A percentile compares a stretch with the other conserved stretches of the same genome.
phyloP scores from a whole-genome alignment of 2,888 invertebrate species.

The Drosophila mercatorum region DNA sequence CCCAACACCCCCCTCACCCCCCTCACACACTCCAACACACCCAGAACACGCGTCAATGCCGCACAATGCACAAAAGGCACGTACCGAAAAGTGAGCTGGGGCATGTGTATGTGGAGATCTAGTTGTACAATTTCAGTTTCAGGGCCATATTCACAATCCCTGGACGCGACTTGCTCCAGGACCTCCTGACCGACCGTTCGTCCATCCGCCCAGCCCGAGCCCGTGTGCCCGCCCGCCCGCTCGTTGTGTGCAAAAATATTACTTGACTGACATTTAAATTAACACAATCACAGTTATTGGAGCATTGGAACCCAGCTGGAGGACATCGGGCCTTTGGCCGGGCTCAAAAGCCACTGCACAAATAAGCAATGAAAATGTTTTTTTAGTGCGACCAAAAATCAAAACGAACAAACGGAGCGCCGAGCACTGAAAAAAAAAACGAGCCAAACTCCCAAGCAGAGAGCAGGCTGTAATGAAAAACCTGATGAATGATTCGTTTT shows the following conservation, averaged over 20 bases:
- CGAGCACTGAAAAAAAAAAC: conserved; percentile 12
- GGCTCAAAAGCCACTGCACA: conserved; percentile 51
- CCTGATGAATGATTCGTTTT: conserved; percentile 63
- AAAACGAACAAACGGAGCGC: conserved; percentile 37
- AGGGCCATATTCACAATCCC: conserved; percentile 34
- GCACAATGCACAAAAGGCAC: conserved; percentile 77
- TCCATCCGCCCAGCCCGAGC: not conserved
- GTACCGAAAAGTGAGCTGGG: conserved; percentile 52
- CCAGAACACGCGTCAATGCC: conserved; percentile 57
- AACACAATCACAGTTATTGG: conserved; percentile 80
- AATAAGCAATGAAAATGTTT: conserved; percentile 66
- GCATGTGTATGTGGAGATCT: conserved; percentile 35
- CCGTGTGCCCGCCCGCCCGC: conserved; percentile 19
- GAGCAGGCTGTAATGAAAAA: conserved; percentile 61
- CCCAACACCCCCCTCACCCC: not conserved
- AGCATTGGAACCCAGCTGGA: conserved; percentile 58
- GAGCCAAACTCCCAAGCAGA: conserved; percentile 17
- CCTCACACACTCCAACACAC: conserved; percentile 12
- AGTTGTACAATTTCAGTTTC: conserved; percentile 28
- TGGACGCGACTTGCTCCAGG: conserved; percentile 12
- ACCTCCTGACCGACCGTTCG: conserved; percentile 16
- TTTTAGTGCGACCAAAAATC: conserved; percentile 49
- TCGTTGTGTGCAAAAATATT: conserved; percentile 72
- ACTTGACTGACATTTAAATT: conserved; percentile 80
- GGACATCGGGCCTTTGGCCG: conserved; percentile 23